Evolutionary conservation across 2,888 invertebrate species (phyloP).

Genomic region (Netelia virgata): DNA sequence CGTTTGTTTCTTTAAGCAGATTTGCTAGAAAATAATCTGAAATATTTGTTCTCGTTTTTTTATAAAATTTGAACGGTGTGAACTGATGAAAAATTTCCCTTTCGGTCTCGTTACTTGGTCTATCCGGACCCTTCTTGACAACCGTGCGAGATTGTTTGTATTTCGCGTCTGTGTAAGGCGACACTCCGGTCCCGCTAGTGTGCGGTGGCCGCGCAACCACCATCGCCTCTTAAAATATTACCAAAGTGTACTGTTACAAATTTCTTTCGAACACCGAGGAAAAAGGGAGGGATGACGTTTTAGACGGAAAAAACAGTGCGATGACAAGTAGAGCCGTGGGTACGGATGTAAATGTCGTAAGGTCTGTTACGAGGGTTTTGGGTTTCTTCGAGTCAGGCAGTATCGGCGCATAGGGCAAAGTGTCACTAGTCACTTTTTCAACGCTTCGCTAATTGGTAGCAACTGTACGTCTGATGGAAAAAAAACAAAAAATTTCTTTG

Average conservation of each 20-base stretch:
- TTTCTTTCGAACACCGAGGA: constrained; percentile 57
- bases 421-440: constrained; percentile 11
- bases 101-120: constrained; percentile 25
- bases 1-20: too few species aligned
- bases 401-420: constrained; percentile 30
- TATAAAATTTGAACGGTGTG: constrained; percentile 5
- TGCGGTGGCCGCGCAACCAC: constrained; percentile 43
- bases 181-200: constrained; percentile 48
- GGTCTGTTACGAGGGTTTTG: constrained; percentile 37
- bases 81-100: neutral
- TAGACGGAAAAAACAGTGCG: constrained; percentile 29
- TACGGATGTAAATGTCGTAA: constrained; percentile 61
- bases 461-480: constrained; percentile 1
- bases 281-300: constrained; percentile 53
- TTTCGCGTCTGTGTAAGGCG: constrained; percentile 70
- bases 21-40: too few species aligned
- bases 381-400: constrained; percentile 41
- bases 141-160: constrained; percentile 64
- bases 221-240: constrained; percentile 66
- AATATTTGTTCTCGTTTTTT: constrained; percentile 37
- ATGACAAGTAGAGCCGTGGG: constrained; percentile 64
- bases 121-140: constrained; percentile 38
- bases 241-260: constrained; percentile 70
- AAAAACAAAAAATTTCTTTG: neutral
- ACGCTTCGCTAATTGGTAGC: constrained; percentile 14